phyloP scores from a whole-genome alignment of 2,113 vertebrate species.

The Laticauda laticaudata region DNA sequence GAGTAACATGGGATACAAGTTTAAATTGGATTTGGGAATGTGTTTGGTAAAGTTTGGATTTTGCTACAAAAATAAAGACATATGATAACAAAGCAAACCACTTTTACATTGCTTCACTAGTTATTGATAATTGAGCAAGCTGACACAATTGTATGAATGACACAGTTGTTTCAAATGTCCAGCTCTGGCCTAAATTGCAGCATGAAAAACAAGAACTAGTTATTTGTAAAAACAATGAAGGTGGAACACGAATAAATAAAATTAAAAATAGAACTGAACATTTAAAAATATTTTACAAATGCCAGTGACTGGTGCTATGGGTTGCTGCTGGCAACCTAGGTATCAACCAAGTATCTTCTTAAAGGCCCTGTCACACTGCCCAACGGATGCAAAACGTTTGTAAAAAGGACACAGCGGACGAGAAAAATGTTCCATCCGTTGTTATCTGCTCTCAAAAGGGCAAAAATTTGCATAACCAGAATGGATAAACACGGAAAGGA shows the following conservation, averaged over 20 bases:
- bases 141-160: conserved; percentile 62
- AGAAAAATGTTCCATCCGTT: too few species aligned
- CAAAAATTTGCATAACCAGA: too few species aligned
- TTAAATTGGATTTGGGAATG: background rate
- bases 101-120: conserved; percentile 59
- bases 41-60: background rate
- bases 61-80: background rate
- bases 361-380: too few species aligned
- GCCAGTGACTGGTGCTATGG: too few species aligned
- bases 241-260: background rate
- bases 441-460: too few species aligned
- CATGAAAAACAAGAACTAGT: conserved; percentile 7
- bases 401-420: too few species aligned
- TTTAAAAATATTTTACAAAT: too few species aligned
- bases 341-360: too few species aligned
- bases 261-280: background rate
- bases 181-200: conserved; percentile 45
- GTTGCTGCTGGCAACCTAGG: too few species aligned
- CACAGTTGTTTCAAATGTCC: conserved; percentile 57
- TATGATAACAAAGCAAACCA: background rate
- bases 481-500: too few species aligned
- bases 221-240: background rate
- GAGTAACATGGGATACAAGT: background rate
- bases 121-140: conserved; percentile 59
- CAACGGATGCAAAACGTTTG: too few species aligned